Percentiles rank a stretch among this genome's conserved stretches.
Conservation (phyloP, 1,140 invertebrate species). For the Drosophila pseudoananassae region DNA sequence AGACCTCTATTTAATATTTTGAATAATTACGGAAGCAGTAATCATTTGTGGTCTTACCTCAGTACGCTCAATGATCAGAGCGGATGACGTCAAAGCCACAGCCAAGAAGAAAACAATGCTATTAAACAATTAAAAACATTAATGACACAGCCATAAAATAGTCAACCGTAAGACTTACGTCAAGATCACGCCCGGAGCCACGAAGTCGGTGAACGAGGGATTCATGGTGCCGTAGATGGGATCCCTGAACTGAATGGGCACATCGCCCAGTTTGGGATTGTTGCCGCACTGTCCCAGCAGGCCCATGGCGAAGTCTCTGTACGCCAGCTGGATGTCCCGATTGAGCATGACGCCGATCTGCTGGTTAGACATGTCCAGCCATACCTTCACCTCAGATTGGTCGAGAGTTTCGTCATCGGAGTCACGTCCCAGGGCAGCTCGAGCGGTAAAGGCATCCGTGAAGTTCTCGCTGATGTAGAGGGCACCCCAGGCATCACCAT, state of each 20-base stretch:
- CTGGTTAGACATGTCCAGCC: constrained; percentile 97
- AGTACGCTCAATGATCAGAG: constrained; percentile 95
- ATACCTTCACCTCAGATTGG: constrained; percentile 92
- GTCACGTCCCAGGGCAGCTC: constrained; percentile 88
- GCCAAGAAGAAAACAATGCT: constrained; percentile 98
- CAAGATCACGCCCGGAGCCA: constrained; percentile 96
- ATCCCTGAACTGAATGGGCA: constrained; percentile 92
- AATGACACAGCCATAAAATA: constrained; percentile 10
- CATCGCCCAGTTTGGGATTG: constrained; percentile 91
- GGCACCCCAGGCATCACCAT: constrained; percentile 93
- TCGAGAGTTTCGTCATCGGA: constrained; percentile 91
- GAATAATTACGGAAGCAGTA: constrained; percentile 3
- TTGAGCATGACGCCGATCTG: constrained; percentile 94
- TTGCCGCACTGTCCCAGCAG: constrained; percentile 89
- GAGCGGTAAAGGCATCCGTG: constrained; percentile 90
- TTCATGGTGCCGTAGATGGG: constrained; percentile 94
- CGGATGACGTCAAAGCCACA: constrained; percentile 96
- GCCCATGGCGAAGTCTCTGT: constrained; percentile 91
- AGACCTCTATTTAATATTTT: background rate
- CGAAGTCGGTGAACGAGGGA: constrained; percentile 97
- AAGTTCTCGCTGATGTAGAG: constrained; percentile 94
- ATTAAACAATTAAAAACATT: constrained; percentile 61
- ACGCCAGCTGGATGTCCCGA: constrained; percentile 91
- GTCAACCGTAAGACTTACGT: constrained; percentile 87
- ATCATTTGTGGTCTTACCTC: constrained; percentile 64